Conservation (phyloP, 2,113 vertebrate species). For the Psephotus haematonotus region DNA sequence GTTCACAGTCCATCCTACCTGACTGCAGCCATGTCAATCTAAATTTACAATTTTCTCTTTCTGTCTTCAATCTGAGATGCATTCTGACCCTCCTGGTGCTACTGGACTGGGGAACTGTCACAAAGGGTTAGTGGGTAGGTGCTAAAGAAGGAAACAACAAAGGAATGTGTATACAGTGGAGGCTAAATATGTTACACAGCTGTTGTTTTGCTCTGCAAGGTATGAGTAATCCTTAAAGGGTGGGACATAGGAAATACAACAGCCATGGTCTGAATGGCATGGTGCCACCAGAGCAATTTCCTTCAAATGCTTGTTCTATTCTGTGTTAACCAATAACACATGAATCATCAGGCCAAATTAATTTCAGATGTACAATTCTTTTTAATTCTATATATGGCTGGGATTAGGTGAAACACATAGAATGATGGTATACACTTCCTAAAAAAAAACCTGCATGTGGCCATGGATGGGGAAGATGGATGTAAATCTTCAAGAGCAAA, state of each 20-base stretch:
- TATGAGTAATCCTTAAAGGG: constrained; percentile 9
- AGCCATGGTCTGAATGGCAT: neutral
- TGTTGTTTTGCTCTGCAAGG: constrained; percentile 23
- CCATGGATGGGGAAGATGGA: neutral
- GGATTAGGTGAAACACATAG: neutral
- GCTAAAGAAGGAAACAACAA: constrained; percentile 1
- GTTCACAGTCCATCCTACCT: neutral
- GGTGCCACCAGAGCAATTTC: constrained; percentile 38
- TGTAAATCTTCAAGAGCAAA: constrained; percentile 1
- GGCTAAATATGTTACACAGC: constrained; percentile 33
- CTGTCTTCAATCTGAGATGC: neutral
- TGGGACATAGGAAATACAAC: constrained; percentile 35
- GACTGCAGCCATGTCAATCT: neutral
- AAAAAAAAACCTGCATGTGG: neutral
- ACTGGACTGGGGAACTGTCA: neutral
- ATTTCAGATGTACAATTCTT: constrained; percentile 42
- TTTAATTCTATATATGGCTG: neutral
- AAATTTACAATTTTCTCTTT: neutral
- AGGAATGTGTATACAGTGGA: neutral
- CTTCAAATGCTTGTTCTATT: constrained; percentile 25
- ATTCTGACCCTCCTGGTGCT: neutral
- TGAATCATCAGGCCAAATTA: constrained; percentile 20
- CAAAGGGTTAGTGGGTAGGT: neutral
- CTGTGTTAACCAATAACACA: constrained; percentile 40
- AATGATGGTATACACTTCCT: neutral